phyloP scores from a whole-genome alignment of 2,113 vertebrate genomes.

The Vulpes ferrilata region DNA sequence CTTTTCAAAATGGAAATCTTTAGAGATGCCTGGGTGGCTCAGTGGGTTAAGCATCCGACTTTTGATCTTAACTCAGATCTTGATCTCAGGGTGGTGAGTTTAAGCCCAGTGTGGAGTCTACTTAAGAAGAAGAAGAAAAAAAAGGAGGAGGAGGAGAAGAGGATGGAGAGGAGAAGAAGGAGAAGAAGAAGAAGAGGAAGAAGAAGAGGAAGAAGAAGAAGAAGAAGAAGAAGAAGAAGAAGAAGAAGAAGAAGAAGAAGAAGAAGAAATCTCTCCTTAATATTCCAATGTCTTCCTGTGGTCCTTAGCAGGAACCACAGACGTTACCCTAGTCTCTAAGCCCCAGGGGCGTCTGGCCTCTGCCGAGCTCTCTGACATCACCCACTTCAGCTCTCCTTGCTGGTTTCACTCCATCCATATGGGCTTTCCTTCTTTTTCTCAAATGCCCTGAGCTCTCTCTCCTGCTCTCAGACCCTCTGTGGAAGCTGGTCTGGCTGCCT shows the following conservation, averaged over 20 bases:
- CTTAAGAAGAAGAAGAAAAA: no score
- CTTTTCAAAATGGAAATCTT: background rate
- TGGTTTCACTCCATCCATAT: background rate
- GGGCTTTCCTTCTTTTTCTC: background rate
- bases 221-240: no score
- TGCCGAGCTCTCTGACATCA: background rate
- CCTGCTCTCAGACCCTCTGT: background rate
- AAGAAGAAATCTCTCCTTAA: background rate
- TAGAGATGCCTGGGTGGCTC: background rate
- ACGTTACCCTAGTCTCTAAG: background rate
- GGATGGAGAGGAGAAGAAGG: no score
- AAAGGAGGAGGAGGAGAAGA: no score
- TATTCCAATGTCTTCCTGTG: background rate
- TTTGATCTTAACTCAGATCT: background rate
- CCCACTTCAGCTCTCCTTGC: background rate
- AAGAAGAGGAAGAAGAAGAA: no score
- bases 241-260: no score
- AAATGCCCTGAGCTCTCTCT: background rate
- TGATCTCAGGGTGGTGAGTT: background rate
- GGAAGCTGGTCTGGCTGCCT: background rate
- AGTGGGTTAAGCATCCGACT: background rate
- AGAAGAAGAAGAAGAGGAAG: no score
- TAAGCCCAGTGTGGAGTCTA: background rate
- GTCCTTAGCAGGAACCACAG: background rate
- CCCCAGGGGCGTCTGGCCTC: background rate